Conservation (phyloP, 1,140 invertebrate species). For the Halesus radiatus region DNA sequence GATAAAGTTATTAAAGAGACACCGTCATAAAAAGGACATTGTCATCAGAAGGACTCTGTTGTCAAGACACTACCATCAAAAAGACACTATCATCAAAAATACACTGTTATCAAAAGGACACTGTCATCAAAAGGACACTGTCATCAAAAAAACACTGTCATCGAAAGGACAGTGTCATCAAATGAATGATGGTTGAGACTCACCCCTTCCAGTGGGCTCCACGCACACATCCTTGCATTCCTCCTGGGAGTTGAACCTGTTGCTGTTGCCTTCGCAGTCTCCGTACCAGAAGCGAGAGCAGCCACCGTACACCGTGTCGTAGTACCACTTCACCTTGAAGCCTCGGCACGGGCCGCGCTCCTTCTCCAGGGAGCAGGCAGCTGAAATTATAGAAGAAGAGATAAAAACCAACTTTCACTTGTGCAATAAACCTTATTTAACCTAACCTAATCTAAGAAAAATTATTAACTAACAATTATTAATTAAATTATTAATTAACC, state of each 20-base stretch:
- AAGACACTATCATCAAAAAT: not conserved
- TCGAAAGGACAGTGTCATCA: too few species aligned
- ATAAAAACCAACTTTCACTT: not conserved
- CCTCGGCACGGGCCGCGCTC: conserved; percentile 86
- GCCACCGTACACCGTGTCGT: conserved; percentile 88
- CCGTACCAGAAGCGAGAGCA: conserved; percentile 96
- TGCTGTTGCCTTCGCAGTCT: conserved; percentile 92
- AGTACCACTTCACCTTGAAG: conserved; percentile 92
- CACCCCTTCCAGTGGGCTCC: conserved; percentile 86
- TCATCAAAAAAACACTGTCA: too few species aligned
- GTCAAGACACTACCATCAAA: too few species aligned
- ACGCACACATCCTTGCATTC: conserved; percentile 91
- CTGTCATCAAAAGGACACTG: not conserved
- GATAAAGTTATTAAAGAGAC: too few species aligned
- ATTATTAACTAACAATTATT: too few species aligned
- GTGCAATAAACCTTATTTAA: not conserved
- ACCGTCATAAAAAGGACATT: too few species aligned
- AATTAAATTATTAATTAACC: too few species aligned
- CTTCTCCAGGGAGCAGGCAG: conserved; percentile 79
- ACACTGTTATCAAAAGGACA: not conserved
- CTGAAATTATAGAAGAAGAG: conserved; percentile 65
- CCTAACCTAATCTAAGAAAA: too few species aligned
- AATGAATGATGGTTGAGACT: conserved; percentile 19
- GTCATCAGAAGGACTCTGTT: too few species aligned
- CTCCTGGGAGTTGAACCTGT: conserved; percentile 87